A percentile compares a stretch with the other conserved stretches of the same genome.
Conservation (phyloP, 2,888 invertebrate species). For the Nomada fabriciana region DNA sequence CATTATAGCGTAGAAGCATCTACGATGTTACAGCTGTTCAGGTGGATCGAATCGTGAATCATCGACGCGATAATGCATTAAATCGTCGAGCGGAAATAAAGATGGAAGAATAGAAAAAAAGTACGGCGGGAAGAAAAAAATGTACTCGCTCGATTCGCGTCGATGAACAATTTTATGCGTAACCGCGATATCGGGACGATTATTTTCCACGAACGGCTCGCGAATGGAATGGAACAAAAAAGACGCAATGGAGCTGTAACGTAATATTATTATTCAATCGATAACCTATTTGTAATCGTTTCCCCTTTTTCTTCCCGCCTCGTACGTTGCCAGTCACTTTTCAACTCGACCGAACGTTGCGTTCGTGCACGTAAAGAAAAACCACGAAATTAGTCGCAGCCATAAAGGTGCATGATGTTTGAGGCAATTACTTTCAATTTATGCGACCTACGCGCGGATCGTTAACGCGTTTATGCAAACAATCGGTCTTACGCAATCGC, state of each 20-base stretch:
- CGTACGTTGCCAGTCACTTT: neutral
- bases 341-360: neutral
- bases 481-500: conserved; percentile 12
- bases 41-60: conserved; percentile 26
- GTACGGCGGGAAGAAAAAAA: neutral
- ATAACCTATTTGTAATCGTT: neutral
- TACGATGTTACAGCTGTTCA: neutral
- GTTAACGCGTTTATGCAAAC: conserved; percentile 30
- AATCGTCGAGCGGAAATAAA: neutral
- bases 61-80: neutral
- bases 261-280: neutral
- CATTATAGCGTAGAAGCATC: neutral
- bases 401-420: neutral
- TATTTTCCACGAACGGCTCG: neutral
- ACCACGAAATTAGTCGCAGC: too few relatives aligned
- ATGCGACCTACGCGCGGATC: conserved; percentile 4
- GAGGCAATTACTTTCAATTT: neutral
- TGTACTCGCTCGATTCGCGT: too few relatives aligned
- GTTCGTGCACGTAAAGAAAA: neutral
- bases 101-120: neutral
- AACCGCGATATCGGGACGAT: conserved; percentile 1
- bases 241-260: neutral
- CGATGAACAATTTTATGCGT: neutral
- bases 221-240: neutral
- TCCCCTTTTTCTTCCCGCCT: neutral